Evolutionary conservation across 2,797 vertebrate species (phyloP), one percentile per base, ranked within the genome.

Genomic region (Chanos chanos): DNA sequence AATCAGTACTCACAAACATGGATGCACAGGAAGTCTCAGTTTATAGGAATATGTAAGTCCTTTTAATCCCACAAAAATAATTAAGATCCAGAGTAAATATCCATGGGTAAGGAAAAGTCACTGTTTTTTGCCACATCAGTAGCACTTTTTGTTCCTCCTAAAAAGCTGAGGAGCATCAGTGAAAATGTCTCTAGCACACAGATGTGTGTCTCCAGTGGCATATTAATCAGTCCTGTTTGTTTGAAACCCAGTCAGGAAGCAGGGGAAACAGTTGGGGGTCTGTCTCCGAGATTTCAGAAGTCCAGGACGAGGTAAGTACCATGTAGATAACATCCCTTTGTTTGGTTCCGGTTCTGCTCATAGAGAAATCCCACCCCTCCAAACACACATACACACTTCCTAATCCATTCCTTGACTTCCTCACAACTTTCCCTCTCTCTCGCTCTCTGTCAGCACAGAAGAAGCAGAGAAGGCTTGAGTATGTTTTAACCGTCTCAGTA

Each of bases 181-280:
- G 47, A 82, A 75, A 75, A 66, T 77, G 69, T 48, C 28, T 70
- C 49, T 19, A 39, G 65, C 64, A 67, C 57, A 64, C 63, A 71
- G 69, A 78, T 64, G 40, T 76, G 72, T 74, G 71, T 73, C 57
- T 75, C 77, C 55, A 51, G 73, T 77, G 84, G 72, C 87, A 88
- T 86, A 83, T 85, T 86, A 85, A 83, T 84, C 81, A 83, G 78
- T 51, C 37, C 71, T 83, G 78, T 83, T 83, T 83, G 67, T 77
- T 64, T 73, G 33, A 77, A 72, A 66, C 27, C 7, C 53, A 68
- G 50, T 15, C 22, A 34, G 43, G 73, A 61, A 64, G 55, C 43
- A 44, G 59, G 61, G 68, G 71, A 70, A 51, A 12, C 10, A 15
- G 51, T 12, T 57, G 59, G 48, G n/a, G 36, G 73, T 77, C 64